A percentile compares a stretch with the other conserved stretches of the same genome.
Conservation (phyloP, 1,140 invertebrate species). For the Ptiloglossa arizonensis region DNA sequence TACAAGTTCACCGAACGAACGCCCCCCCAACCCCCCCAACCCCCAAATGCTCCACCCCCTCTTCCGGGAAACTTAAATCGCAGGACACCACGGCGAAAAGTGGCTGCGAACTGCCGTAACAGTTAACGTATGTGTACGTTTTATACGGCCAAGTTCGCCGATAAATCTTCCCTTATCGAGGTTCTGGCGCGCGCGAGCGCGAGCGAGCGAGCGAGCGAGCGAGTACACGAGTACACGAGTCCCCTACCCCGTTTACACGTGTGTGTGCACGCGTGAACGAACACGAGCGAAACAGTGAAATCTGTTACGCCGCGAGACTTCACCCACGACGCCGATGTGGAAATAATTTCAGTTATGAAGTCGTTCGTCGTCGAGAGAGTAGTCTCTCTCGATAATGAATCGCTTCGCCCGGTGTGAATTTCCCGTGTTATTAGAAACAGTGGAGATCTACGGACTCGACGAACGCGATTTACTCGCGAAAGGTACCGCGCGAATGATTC, state of each 20-base stretch:
- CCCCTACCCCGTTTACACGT: too few species aligned
- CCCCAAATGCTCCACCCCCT: neutral
- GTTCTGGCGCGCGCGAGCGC: constrained; percentile 10
- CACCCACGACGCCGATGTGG: constrained; percentile 14
- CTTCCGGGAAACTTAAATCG: constrained; percentile 37
- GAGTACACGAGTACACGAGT: too few species aligned
- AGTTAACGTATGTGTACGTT: constrained; percentile 60
- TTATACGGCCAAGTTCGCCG: constrained; percentile 60
- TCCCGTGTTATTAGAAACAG: too few species aligned
- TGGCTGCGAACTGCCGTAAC: constrained; percentile 45
- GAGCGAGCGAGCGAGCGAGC: constrained; percentile 4
- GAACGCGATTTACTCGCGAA: too few species aligned
- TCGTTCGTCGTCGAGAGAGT: constrained; percentile 18
- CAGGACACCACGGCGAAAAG: constrained; percentile 34
- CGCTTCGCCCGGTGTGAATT: neutral
- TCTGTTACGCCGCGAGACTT: constrained; percentile 14
- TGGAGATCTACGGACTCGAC: too few species aligned
- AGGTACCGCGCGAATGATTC: too few species aligned
- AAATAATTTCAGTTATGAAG: constrained; percentile 49
- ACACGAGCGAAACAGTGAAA: constrained; percentile 16
- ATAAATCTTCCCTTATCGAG: constrained; percentile 62
- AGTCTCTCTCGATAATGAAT: constrained; percentile 8
- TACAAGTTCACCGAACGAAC: constrained; percentile 63
- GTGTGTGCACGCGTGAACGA: neutral
- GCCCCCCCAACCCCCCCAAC: neutral